Base-by-base conservation (phyloP, 2,888 invertebrate genomes). In the Eledone cirrhosa region DNA sequence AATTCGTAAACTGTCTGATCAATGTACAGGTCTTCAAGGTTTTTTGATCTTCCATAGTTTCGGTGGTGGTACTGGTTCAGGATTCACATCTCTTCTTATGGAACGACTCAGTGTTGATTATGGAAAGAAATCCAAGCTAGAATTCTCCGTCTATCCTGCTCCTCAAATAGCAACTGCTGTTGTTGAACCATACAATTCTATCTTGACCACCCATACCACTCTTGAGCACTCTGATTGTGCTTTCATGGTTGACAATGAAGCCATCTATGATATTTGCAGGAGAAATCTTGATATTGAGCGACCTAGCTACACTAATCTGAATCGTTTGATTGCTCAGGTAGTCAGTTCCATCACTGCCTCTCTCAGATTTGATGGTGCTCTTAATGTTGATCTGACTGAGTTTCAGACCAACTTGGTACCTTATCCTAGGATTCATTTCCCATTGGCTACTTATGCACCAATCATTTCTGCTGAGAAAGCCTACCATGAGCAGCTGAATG, bases 201-300 rank as follows among this genome's bases (percentile, higher is more conserved):
- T 98, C 78, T 86, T 98, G 88, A 97, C 97, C 89, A 97, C 88
- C 65, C 98, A 98, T 92, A 97, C 97, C 78, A 97, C 97, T 80
- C 86, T 93, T 82, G 97, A 97, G 91, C 97, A 97, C 92, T 96
- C 96, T 0, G 97, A 97, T 93, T 97, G 97, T 91, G 97, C 97
- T 77, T 98, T 98, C 92, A 97, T 97, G 97, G 95, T 92, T 74
- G 97, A 97, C 92, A 97, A 97, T 88, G 97, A 97, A 90, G 97
- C 97, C 75, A 92, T 97, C 87, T 89, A 97, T 90, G 96, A 97
- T 88, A 96, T 97, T 85, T 97, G 97, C 91, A 93, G 95, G 74
- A 83, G 83, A 77, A 95, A 95, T 86, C 92, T 98, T 77, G 94
- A 94, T 85, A 95, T 97, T 80, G 96, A 94, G 87, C 92, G 95